These are phyloP conservation scores for Bedellia somnulentella DNA, from an alignment of 2,888 invertebrate genomes.

Conservation along the genomic window DNA sequence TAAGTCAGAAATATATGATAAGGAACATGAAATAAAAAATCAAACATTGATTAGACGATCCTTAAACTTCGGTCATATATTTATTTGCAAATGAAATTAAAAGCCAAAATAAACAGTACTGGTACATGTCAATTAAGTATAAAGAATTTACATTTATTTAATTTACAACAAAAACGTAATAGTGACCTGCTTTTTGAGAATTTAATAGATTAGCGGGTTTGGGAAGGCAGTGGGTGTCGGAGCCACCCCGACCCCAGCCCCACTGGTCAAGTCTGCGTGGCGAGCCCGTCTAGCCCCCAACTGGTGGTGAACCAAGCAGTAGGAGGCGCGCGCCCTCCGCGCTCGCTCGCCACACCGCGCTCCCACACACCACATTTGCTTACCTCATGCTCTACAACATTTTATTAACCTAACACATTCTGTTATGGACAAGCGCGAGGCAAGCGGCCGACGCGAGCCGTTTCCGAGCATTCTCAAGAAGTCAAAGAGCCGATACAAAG, in stretches of 20 bases:
- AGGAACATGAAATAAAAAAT: too few relatives aligned
- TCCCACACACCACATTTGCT: conserved; percentile 17
- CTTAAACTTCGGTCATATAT: too few relatives aligned
- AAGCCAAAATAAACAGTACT: too few relatives aligned
- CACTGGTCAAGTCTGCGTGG: conserved; percentile 14
- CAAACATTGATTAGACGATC: too few relatives aligned
- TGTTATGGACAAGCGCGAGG: conserved; percentile 49
- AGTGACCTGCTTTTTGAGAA: conserved; percentile 40
- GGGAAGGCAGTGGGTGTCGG: conserved; percentile 13
- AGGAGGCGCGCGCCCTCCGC: conserved; percentile 50
- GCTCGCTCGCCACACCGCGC: conserved; percentile 33
- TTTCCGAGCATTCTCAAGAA: conserved; percentile 53
- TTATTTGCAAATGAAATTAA: too few relatives aligned
- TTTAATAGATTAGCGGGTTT: conserved; percentile 35
- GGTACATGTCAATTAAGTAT: too few relatives aligned
- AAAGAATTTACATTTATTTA: too few relatives aligned
- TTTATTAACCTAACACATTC: too few relatives aligned
- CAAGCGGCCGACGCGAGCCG: conserved; percentile 43
- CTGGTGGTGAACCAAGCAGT: conserved; percentile 36
- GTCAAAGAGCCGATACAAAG: conserved; percentile 33
- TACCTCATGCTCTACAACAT: conserved; percentile 12
- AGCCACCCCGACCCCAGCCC: too few relatives aligned
- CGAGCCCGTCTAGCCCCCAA: too few relatives aligned
- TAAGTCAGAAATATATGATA: too few relatives aligned
- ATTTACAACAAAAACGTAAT: too few relatives aligned